Evolutionary conservation across 2,888 invertebrate species (phyloP).

Genomic region (Orgyia antiqua): DNA sequence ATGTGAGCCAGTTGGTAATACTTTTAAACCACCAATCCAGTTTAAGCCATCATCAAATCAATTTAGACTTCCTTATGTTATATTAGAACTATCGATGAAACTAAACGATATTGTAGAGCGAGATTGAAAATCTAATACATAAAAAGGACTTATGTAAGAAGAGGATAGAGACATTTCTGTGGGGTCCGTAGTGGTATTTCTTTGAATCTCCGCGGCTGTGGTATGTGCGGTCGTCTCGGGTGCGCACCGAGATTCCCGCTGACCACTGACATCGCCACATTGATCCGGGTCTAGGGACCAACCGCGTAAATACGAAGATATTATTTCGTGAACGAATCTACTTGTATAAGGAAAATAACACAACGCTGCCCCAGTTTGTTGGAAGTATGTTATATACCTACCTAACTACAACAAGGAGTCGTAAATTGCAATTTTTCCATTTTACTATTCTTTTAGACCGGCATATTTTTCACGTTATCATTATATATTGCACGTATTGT

Average conservation of each 20-base stretch:
- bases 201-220: slow-evolving; percentile 51
- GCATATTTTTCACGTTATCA: no score
- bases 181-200: slow-evolving; percentile 49
- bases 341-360: slow-evolving; percentile 11
- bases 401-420: no score
- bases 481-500: no score
- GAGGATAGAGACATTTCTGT: slow-evolving; percentile 35
- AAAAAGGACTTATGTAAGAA: slow-evolving; percentile 26
- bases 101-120: slow-evolving; percentile 22
- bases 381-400: no score
- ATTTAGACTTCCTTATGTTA: slow-evolving; percentile 5
- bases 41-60: no score
- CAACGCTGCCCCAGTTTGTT: slow-evolving; percentile 6
- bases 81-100: slow-evolving; percentile 18
- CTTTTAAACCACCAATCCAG: no score
- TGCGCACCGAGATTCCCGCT: slow-evolving; percentile 57
- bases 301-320: slow-evolving; percentile 22
- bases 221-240: slow-evolving; percentile 57
- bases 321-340: slow-evolving; percentile 16
- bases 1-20: no score
- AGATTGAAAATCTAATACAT: slow-evolving; percentile 18
- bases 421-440: no score
- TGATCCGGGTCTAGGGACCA: slow-evolving; percentile 43
- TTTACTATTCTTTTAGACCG: no score
- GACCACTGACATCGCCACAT: slow-evolving; percentile 46